phyloP scores from a whole-genome alignment of 2,797 vertebrate species.

The Iguana delicatissima region DNA sequence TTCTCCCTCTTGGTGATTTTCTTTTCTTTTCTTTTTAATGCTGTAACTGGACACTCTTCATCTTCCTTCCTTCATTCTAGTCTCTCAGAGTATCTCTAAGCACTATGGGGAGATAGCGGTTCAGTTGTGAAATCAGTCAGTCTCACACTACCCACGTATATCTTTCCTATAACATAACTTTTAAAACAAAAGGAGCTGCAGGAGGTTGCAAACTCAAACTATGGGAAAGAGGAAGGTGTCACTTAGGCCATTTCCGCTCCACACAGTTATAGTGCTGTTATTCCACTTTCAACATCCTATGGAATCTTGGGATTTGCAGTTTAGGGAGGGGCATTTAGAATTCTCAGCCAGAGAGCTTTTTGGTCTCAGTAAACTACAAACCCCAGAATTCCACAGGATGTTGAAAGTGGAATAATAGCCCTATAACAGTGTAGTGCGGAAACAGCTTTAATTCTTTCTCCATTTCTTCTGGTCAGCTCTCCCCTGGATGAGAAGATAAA shows the following conservation, averaged over 20 bases:
- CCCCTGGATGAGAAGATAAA: background rate
- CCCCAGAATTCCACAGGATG: no score
- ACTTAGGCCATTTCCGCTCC: no score
- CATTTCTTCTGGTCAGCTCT: background rate
- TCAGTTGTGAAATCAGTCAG: background rate
- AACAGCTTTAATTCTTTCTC: background rate
- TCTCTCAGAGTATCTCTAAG: background rate
- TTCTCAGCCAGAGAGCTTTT: no score
- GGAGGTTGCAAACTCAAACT: background rate
- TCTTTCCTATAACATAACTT: background rate
- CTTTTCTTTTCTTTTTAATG: background rate
- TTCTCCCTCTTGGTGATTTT: background rate
- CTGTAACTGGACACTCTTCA: background rate
- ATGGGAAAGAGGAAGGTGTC: background rate
- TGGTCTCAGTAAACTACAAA: no score
- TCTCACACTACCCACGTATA: background rate
- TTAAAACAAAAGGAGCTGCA: background rate
- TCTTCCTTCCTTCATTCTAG: background rate
- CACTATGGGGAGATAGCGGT: background rate
- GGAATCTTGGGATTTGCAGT: no score
- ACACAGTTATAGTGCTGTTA: no score
- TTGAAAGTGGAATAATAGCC: no score
- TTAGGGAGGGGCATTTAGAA: no score
- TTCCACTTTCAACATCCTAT: no score
- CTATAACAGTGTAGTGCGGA: no score